Base-by-base conservation (phyloP, 64 coral and sea anemone genomes). In the Pachyseris speciosa region DNA sequence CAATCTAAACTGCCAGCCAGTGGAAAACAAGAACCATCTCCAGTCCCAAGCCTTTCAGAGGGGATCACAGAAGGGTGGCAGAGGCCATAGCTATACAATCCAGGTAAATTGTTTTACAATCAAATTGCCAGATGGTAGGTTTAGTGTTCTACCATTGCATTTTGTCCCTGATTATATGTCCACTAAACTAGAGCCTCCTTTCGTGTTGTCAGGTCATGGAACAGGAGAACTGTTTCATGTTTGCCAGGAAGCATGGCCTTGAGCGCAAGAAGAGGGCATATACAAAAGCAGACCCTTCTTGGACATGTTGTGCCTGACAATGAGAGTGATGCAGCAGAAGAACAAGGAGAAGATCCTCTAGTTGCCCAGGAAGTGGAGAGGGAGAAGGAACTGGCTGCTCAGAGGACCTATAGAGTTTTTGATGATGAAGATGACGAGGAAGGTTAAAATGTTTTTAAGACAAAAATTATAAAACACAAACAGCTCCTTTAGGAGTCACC, bases 11-110 rank as follows among this genome's bases (percentile, higher is more conserved):
- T 85, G 81, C 30, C 81, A 85, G 39, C 53, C 81, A 28, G 81
- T 85, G 31, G 81, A 69, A 43, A 85, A 85, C 59, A 85, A 85
- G 22, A 85, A 85, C 34, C 81, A 85, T 38, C 55, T 65, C n/a
- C 81, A 85, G 39, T 85, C 59, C 16, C 27, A 84, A 57, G 80
- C 51, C 13, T 66, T 84, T 37, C 81, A 85, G 36, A 66, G 81
- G 37, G 81, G 55, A 22, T 65, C 55, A 37, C 81, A 85, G 81
- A 85, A 85, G 26, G 81, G 61, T 25, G 37, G 81, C 60, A 69
- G 63, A 28, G 81, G 81, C 40, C 55, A 85, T n/a, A 26, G 81
- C 27, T 85, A 85, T 45, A 44, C 37, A 36, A 12, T 39, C 29
- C 81, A 67, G 61, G 81, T 84, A 38, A 38, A 20, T 71, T 29